Conservation (phyloP, 2,797 vertebrate genomes). For the Peromyscus attwateri region DNA sequence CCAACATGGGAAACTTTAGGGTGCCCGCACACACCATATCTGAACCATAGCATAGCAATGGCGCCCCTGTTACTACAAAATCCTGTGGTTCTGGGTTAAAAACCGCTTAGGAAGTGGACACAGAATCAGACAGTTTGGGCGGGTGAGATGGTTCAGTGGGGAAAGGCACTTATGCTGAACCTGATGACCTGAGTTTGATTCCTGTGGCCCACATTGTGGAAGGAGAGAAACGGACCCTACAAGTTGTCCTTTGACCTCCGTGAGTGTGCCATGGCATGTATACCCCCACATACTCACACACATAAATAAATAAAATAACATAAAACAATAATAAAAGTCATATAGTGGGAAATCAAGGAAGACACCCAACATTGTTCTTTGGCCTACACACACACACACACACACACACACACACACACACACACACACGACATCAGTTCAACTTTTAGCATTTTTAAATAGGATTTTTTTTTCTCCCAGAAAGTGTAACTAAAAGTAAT, state of each 20-base stretch:
- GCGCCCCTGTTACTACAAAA: neutral
- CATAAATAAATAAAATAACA: neutral
- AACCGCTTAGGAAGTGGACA: neutral
- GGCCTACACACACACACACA: neutral
- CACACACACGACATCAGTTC: neutral
- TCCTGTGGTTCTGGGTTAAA: neutral
- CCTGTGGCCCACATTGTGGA: neutral
- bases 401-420: neutral
- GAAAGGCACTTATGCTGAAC: neutral
- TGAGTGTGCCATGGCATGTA: neutral
- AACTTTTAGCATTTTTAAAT: conserved; percentile 41
- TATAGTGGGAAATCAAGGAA: neutral
- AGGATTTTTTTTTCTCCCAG: neutral
- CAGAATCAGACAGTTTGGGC: neutral
- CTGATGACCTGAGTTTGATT: neutral
- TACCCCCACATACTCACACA: neutral
- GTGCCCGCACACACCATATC: neutral
- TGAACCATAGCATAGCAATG: neutral
- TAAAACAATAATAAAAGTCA: neutral
- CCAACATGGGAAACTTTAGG: neutral
- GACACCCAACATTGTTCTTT: neutral
- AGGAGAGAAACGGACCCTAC: neutral
- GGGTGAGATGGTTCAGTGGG: neutral
- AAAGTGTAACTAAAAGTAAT: conserved; percentile 43
- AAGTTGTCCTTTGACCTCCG: neutral